Conservation (phyloP, 2,888 invertebrate species). For the Erebia epiphron region DNA sequence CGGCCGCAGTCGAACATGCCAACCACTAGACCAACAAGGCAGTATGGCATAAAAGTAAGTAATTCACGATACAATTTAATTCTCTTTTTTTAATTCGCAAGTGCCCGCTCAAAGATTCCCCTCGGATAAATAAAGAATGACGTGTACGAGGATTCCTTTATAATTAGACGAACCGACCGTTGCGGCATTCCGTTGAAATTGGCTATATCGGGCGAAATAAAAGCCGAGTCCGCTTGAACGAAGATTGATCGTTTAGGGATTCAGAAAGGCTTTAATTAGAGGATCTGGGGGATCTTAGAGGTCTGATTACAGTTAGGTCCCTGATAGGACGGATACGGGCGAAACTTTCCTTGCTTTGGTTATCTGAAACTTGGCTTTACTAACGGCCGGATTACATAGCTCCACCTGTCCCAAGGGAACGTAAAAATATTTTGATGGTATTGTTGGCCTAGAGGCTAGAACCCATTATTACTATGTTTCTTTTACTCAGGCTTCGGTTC, state of each 20-base stretch:
- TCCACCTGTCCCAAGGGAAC: not conserved
- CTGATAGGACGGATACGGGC: constrained; percentile 19
- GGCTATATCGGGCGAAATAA: constrained; percentile 49
- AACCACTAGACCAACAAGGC: too few species aligned
- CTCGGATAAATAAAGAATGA: constrained; percentile 55
- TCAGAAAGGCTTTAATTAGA: constrained; percentile 49
- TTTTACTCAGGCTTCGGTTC: too few species aligned
- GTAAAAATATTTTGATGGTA: not conserved
- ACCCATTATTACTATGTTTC: too few species aligned
- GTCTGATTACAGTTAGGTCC: constrained; percentile 43
- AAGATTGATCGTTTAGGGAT: constrained; percentile 52
- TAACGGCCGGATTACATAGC: not conserved
- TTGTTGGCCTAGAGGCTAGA: too few species aligned
- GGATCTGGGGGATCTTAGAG: constrained; percentile 38
- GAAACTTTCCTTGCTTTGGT: constrained; percentile 8
- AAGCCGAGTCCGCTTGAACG: constrained; percentile 46
- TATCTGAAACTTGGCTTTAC: constrained; percentile 1
- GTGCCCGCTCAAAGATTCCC: constrained; percentile 45
- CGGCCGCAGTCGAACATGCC: too few species aligned
- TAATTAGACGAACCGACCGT: constrained; percentile 55
- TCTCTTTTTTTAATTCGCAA: constrained; percentile 43
- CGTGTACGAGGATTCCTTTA: constrained; percentile 57
- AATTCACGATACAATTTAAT: constrained; percentile 19
- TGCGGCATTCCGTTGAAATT: constrained; percentile 52
- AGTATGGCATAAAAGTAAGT: not conserved